phyloP scores from a whole-genome alignment of 1,140 invertebrate species.

The Eriocheir sinensis region DNA sequence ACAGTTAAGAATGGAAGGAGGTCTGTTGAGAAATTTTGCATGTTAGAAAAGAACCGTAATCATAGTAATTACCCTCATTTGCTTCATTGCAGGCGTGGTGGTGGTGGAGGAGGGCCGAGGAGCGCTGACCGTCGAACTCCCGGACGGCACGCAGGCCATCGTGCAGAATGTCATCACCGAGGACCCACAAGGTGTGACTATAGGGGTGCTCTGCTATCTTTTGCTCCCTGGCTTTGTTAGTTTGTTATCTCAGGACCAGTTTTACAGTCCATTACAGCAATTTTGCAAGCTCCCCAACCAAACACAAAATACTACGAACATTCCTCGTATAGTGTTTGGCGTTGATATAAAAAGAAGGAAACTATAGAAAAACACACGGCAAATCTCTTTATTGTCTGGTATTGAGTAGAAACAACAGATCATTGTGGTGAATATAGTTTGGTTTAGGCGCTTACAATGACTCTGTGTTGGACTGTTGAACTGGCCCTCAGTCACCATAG shows the following conservation, averaged over 20 bases:
- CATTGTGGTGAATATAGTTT: no score
- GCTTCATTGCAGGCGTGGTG: constrained; percentile 64
- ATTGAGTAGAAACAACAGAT: no score
- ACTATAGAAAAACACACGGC: no score
- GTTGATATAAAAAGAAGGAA: no score
- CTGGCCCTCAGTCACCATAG: no score
- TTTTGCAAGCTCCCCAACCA: no score
- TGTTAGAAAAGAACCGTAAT: neutral
- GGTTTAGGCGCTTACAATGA: no score
- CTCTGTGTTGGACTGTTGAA: no score
- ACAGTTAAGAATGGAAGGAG: neutral
- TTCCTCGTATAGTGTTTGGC: no score
- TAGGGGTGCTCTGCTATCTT: neutral
- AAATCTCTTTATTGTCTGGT: no score
- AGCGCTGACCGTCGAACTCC: constrained; percentile 62
- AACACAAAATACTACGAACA: no score
- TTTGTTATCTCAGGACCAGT: neutral
- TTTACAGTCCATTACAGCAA: no score
- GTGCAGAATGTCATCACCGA: constrained; percentile 64
- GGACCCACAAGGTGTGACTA: constrained; percentile 58
- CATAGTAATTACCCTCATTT: neutral
- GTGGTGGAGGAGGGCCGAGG: constrained; percentile 55
- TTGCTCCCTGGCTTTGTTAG: neutral
- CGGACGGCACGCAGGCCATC: constrained; percentile 67
- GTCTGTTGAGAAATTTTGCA: neutral